phyloP scores from a whole-genome alignment of 2,888 invertebrate species.

The Cremastobaeus sp. region DNA sequence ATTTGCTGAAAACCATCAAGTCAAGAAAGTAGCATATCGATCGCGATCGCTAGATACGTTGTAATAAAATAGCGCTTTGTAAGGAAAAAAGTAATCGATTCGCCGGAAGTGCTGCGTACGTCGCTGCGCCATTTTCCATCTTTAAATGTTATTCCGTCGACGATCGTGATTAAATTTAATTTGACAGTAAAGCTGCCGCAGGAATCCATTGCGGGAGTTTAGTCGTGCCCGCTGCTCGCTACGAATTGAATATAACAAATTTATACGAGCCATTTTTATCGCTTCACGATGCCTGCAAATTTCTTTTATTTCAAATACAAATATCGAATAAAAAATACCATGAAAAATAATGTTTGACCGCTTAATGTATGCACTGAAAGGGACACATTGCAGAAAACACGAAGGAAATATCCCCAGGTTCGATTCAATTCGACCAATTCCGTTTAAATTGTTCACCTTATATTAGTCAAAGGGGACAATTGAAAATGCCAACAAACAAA shows the following conservation, averaged over 20 bases:
- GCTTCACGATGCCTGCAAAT: background rate
- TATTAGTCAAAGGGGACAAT: no score
- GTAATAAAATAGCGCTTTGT: conserved; percentile 59
- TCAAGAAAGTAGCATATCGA: conserved; percentile 57
- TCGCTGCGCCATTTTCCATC: conserved; percentile 54
- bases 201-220: conserved; percentile 33
- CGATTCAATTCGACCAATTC: no score
- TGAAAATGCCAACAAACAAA: no score
- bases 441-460: no score
- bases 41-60: conserved; percentile 49
- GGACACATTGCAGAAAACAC: no score
- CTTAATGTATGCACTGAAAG: no score
- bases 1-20: conserved; percentile 55
- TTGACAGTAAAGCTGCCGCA: conserved; percentile 53
- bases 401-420: no score
- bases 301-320: conserved; percentile 21
- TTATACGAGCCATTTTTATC: conserved; percentile 39
- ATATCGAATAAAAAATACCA: conserved; percentile 1
- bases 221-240: conserved; percentile 25
- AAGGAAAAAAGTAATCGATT: conserved; percentile 51
- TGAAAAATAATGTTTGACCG: no score
- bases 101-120: conserved; percentile 54
- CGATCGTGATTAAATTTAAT: conserved; percentile 56
- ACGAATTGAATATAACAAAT: conserved; percentile 53
- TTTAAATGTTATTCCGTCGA: conserved; percentile 57